phyloP scores from a whole-genome alignment of 2,113 vertebrate genomes.

The Pygoscelis antarcticus region DNA sequence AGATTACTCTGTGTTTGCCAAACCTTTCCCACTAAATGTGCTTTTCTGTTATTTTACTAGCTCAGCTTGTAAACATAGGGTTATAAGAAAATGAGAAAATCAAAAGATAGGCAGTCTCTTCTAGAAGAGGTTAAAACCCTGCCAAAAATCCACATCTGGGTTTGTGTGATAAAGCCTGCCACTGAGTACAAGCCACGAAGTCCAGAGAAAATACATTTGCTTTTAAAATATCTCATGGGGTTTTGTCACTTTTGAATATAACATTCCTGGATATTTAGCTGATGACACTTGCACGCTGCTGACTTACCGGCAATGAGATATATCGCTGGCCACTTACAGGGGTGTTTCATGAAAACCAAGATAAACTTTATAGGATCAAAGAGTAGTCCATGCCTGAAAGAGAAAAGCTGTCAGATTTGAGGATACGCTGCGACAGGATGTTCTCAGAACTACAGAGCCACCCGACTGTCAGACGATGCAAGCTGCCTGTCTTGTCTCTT shows the following conservation, averaged over 20 bases:
- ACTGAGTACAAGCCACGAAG: background rate
- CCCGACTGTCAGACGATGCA: background rate
- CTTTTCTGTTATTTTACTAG: background rate
- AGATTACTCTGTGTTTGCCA: background rate
- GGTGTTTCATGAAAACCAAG: conserved; percentile 58
- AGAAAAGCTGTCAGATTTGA: background rate
- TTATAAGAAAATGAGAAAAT: background rate
- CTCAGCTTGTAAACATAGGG: conserved; percentile 2
- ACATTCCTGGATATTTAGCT: background rate
- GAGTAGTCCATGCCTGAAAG: conserved; percentile 36
- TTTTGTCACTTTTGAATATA: background rate
- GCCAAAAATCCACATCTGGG: conserved; percentile 16
- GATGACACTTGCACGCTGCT: background rate
- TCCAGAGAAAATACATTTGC: background rate
- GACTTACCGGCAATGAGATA: conserved; percentile 33
- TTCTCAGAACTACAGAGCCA: background rate
- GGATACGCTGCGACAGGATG: background rate
- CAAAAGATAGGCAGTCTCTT: background rate
- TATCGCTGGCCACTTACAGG: conserved; percentile 42
- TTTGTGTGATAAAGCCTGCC: conserved; percentile 24
- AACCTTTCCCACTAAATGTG: background rate
- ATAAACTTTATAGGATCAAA: conserved; percentile 67
- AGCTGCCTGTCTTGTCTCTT: background rate
- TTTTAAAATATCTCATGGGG: background rate
- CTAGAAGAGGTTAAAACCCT: background rate